Evolutionary conservation across 2,888 invertebrate species (phyloP).

Genomic region (Pammene fasciana): DNA sequence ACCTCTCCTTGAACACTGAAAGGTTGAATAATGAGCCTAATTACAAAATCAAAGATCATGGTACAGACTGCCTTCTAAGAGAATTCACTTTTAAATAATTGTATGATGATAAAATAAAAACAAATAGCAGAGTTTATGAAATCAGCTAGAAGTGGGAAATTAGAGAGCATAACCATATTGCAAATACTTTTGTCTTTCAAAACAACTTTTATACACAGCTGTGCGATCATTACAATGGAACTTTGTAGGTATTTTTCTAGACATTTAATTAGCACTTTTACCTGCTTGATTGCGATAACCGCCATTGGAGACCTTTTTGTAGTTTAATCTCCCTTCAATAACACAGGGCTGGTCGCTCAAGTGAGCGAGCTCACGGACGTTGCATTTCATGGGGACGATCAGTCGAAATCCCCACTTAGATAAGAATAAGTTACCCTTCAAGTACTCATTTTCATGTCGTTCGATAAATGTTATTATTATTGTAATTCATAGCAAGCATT

Average conservation of each 20-base stretch:
- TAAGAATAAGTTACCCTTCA: not conserved
- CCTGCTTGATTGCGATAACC: constrained; percentile 80
- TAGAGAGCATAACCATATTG: constrained; percentile 2
- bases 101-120: not conserved
- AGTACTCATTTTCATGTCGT: constrained; percentile 10
- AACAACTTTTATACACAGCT: constrained; percentile 1
- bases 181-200: not conserved
- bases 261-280: constrained; percentile 47
- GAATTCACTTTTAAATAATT: not conserved
- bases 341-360: constrained; percentile 84
- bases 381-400: constrained; percentile 86
- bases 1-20: constrained; percentile 89
- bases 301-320: constrained; percentile 85
- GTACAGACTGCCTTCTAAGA: not conserved
- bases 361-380: constrained; percentile 86
- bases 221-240: not conserved
- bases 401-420: constrained; percentile 1
- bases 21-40: constrained; percentile 48
- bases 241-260: not conserved
- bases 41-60: not conserved
- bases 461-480: not conserved
- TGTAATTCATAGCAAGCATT: not conserved
- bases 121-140: not conserved
- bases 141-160: not conserved
- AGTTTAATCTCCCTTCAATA: constrained; percentile 88